Base-by-base conservation (phyloP, 2,113 vertebrate genomes). In the Perca flavescens region DNA sequence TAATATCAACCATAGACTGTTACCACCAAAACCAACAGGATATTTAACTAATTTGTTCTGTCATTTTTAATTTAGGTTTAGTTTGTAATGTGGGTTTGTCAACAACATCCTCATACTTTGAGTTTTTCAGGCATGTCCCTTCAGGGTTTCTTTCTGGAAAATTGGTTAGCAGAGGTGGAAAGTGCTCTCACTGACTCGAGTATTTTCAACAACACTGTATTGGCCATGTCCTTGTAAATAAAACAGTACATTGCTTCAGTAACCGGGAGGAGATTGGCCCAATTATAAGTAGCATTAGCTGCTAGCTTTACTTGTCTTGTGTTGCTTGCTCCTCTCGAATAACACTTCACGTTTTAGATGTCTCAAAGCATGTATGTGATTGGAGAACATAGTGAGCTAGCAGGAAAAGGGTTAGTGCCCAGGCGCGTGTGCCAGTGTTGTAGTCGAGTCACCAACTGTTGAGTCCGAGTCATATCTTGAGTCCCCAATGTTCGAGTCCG, bases 11-110 rank as follows among this genome's bases (percentile, higher is more conserved):
- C 36, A 17, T 25, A 15, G 6, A 54, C 16, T 49, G 13, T 77
- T 64, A 28, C 34, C 56, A 52, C 69, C 76, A 14, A 71, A 83
- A 75, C 46, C 8, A 52, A 67, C 15, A 16, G 10, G 13, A 56
- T 76, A 54, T 63, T 46, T 53, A 53, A 5, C 19, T 49, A 0
- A 22, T 72, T 56, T 31, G 2, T 62, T 81, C 28, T 54, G 15
- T 71, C n/a, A 19, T 13, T 43, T 67, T 22, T 49, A 25, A 74
- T 66, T 5, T 19, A 43, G 54, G 60, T 63, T 22, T 67, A 7
- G 2, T 80, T 49, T 4, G 25, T 31, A 65, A 54, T 57, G 15
- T 65, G 9, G 14, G 28, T 12, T 74, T 34, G 25, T 71, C 21
- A 60, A 13, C 5, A 72, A 54, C 11, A 66, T 64, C 60, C 8